A percentile compares a stretch with the other conserved stretches of the same genome.
These are phyloP conservation scores for Aix galericulata DNA, from an alignment of 2,113 vertebrate species.

Conservation along the genomic window DNA sequence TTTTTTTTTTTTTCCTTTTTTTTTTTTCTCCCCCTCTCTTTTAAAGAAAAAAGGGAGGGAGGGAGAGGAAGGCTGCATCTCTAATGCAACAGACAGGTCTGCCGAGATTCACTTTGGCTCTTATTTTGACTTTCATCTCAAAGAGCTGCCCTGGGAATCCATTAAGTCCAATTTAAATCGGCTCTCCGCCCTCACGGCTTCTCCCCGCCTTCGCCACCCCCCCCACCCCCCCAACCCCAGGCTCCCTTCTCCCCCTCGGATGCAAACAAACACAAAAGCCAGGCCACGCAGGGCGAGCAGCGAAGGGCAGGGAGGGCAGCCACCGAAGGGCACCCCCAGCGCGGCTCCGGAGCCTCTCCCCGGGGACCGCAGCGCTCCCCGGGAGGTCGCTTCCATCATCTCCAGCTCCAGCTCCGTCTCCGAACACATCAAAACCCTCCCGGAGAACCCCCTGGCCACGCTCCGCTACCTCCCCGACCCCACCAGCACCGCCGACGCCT, in stretches of 20 bases:
- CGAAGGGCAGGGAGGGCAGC: slow-evolving; percentile 23
- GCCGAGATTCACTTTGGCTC: slow-evolving; percentile 73
- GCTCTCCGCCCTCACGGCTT: slow-evolving; percentile 35
- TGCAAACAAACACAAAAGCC: slow-evolving; percentile 65
- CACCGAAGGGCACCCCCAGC: background rate
- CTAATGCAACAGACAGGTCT: slow-evolving; percentile 71
- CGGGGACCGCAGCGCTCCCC: background rate
- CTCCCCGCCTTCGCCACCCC: slow-evolving; percentile 11
- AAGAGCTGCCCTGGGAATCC: slow-evolving; percentile 70
- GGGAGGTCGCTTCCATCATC: background rate
- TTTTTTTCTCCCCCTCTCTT: background rate
- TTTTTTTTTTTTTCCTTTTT: background rate
- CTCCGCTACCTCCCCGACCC: background rate
- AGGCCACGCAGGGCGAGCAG: slow-evolving; percentile 35
- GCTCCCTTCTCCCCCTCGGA: background rate
- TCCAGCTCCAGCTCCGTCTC: background rate
- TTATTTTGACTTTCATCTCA: slow-evolving; percentile 76
- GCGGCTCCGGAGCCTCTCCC: background rate
- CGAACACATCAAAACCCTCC: slow-evolving; percentile 15
- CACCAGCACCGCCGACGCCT: background rate
- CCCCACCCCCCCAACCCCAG: background rate
- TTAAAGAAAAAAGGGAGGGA: slow-evolving; percentile 53
- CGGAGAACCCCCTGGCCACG: background rate
- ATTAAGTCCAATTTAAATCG: slow-evolving; percentile 70
- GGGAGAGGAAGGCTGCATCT: slow-evolving; percentile 53